Evolutionary conservation across 2,797 vertebrate genomes (phyloP), one percentile per base, ranked within the genome.

Genomic region (Tenualosa ilisha): DNA sequence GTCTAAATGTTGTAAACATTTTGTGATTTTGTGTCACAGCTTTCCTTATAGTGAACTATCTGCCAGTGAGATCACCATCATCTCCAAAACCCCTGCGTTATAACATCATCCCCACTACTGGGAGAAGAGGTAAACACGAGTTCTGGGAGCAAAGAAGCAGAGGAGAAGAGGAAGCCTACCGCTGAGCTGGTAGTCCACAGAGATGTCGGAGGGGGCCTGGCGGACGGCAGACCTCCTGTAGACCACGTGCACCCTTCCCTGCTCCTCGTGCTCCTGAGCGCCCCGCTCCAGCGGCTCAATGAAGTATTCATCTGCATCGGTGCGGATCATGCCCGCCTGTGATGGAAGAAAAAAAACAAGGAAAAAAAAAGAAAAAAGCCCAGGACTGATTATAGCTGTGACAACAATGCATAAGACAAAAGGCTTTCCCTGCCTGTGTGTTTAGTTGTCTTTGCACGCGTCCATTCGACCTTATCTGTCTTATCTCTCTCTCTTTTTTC

Each of bases 241-340:
- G 59, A 99, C 97, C 92, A 98, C 94, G 59, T 99, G 98, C 89
- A 98, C 94, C 84, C 98, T 92, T 54, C 98, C 98, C 81, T 93
- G 94, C 84, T 97, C 97, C 93, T 99, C 98, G 40, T 97, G 95
- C 91, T 97, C 95, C 86, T 99, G 97, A 82, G 96, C 96, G 2
- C 98, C 98, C 92, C 94, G 96, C 91, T 99, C 97, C 94, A 99
- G 91, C 2, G 98, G 98, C 92, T 99, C 98, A 50, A 99, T 99
- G 93, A 99, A 98, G 94, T 97, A 99, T 83, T 99, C 98, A 26
- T 99, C 98, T 4, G 95, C 93, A 86, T 97, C 95, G 0, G 97
- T 97, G 87, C 96, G 97, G 91, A 99, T 99, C 97, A 99, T 98
- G 87, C 98, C 98, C 87, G 98, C 98, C 98, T 24, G 15, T n/a